Evolutionary conservation across 2,113 vertebrate genomes (phyloP).

Genomic region (Pachypanchax playfairii): DNA sequence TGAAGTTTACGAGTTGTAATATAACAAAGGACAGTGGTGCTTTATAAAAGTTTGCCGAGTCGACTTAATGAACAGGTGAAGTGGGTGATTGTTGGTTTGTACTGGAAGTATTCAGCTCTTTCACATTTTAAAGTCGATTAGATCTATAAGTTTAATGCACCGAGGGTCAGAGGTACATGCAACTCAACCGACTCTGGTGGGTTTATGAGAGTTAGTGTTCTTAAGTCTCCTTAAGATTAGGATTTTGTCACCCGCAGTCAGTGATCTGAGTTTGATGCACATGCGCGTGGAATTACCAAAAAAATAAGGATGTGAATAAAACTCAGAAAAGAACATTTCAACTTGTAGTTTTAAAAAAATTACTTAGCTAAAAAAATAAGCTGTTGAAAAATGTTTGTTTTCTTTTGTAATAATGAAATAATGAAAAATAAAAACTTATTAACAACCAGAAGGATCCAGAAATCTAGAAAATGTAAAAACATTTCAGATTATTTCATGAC

Average conservation of each 20-base stretch:
- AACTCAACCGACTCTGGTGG: slow-evolving; percentile 19
- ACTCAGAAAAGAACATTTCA: no score
- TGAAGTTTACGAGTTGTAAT: slow-evolving; percentile 5
- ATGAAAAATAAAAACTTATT: no score
- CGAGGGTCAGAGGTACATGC: slow-evolving; percentile 35
- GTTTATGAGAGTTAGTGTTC: slow-evolving; percentile 47
- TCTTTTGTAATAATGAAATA: no score
- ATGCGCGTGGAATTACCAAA: slow-evolving; percentile 23
- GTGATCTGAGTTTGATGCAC: slow-evolving; percentile 45
- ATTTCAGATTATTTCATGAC: no score
- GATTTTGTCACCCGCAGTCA: slow-evolving; percentile 62
- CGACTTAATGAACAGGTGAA: slow-evolving; percentile 52
- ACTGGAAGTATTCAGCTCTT: neutral
- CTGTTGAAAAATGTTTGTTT: no score
- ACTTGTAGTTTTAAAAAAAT: no score
- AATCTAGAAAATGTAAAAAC: no score
- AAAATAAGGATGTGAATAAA: slow-evolving; percentile 55
- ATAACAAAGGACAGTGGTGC: slow-evolving; percentile 23
- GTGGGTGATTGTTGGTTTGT: slow-evolving; percentile 18
- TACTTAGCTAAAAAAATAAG: no score
- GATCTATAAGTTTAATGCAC: slow-evolving; percentile 17
- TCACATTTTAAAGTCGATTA: neutral
- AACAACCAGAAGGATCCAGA: no score
- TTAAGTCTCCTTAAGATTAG: slow-evolving; percentile 56
- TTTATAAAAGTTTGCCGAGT: slow-evolving; percentile 19